Percentiles rank a stretch among this genome's conserved stretches.
These are phyloP conservation scores for Stichopus horrens DNA, from an alignment of 53 echinoderm and acorn worm genomes.

Conservation along the genomic window DNA sequence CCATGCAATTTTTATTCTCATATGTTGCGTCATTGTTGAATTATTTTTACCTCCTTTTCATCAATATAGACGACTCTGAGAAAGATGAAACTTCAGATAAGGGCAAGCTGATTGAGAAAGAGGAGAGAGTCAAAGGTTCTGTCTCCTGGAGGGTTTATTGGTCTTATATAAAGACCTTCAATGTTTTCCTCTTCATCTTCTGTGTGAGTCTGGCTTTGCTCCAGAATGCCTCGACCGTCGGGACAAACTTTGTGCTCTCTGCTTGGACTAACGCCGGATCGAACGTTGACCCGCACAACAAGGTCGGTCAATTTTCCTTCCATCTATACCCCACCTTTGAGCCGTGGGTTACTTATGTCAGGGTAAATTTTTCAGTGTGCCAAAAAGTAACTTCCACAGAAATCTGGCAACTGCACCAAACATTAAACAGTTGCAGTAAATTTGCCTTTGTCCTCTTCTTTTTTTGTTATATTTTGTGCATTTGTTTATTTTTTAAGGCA, in stretches of 20 bases:
- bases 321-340: too few relatives aligned
- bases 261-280: slow-evolving; percentile 67
- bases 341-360: too few relatives aligned
- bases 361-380: too few relatives aligned
- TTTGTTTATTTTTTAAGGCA: too few relatives aligned
- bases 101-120: slow-evolving; percentile 71
- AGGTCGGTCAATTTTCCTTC: not conserved
- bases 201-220: slow-evolving; percentile 39
- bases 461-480: too few relatives aligned
- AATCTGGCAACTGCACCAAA: too few relatives aligned
- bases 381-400: too few relatives aligned
- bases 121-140: slow-evolving; percentile 70
- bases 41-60: not conserved
- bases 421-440: too few relatives aligned
- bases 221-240: slow-evolving; percentile 53
- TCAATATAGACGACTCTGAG: not conserved
- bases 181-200: slow-evolving; percentile 34
- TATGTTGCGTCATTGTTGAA: not conserved
- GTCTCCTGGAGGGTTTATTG: slow-evolving; percentile 75
- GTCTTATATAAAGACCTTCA: slow-evolving; percentile 57
- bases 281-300: not conserved
- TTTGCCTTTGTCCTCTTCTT: too few relatives aligned
- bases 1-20: too few relatives aligned
- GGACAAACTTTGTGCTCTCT: slow-evolving; percentile 72
- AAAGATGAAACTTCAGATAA: slow-evolving; percentile 26